phyloP scores from a whole-genome alignment of 23 tunicate genomes.

The Botrylloides violaceus region DNA sequence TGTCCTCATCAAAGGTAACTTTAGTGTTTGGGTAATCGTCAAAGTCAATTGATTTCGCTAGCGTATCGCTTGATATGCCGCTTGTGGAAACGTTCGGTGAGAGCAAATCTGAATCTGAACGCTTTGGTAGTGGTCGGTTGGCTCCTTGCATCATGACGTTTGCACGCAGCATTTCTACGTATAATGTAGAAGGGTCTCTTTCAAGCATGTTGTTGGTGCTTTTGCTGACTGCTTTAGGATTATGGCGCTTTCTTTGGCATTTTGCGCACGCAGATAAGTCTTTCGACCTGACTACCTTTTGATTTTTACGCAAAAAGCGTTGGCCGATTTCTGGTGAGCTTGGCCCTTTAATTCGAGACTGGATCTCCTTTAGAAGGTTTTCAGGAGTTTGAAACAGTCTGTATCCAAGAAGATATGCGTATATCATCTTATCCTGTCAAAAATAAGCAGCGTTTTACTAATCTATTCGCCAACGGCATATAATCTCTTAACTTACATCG shows the following conservation, averaged over 20 bases:
- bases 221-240: conserved; percentile 6
- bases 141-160: conserved; percentile 21
- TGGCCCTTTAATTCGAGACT: conserved; percentile 27
- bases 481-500: conserved; percentile 41
- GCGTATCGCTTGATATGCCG: background rate
- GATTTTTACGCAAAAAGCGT: conserved; percentile 10
- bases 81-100: conserved; percentile 12
- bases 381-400: conserved; percentile 67
- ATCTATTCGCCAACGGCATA: background rate
- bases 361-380: conserved; percentile 59
- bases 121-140: background rate
- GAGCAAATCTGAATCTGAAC: background rate
- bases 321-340: conserved; percentile 9
- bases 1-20: background rate
- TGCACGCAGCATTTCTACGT: conserved; percentile 18
- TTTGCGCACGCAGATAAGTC: conserved; percentile 3
- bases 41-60: conserved; percentile 15
- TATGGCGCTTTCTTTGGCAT: conserved; percentile 16
- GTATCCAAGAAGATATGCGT: conserved; percentile 79
- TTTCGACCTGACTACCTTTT: background rate
- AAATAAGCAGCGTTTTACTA: background rate
- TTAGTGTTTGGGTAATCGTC: conserved; percentile 12
- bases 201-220: conserved; percentile 33
- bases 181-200: conserved; percentile 5
- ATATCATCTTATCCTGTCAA: conserved; percentile 47